Evolutionary conservation across 2,888 invertebrate species (phyloP).

Genomic region (Leptinotarsa juncta): DNA sequence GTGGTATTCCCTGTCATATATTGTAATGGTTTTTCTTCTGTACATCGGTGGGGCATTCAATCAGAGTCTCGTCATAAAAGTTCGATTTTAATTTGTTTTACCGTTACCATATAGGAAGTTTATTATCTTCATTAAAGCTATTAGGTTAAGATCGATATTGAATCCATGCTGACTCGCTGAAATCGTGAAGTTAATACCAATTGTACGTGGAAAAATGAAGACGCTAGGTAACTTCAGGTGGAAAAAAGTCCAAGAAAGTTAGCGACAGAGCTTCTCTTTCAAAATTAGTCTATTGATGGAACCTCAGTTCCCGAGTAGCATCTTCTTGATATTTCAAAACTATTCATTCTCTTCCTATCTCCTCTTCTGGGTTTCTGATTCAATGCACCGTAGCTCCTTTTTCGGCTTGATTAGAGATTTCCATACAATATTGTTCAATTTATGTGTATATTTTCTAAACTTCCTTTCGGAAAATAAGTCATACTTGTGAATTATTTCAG

Average conservation of each 20-base stretch:
- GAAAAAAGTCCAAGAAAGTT: background rate
- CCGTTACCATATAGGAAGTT: background rate
- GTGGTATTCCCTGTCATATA: conserved; percentile 36
- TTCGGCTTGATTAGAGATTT: no score
- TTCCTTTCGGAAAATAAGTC: no score
- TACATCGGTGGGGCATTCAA: background rate
- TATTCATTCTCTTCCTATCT: no score
- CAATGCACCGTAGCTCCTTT: no score
- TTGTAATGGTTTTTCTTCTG: conserved; percentile 34
- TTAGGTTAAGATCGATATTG: background rate
- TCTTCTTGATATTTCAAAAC: no score
- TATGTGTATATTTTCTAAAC: no score
- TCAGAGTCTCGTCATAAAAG: background rate
- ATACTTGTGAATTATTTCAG: no score
- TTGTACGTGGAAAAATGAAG: background rate
- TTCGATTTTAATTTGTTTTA: background rate
- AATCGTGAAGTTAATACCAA: background rate
- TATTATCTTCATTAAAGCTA: background rate
- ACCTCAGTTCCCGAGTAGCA: no score
- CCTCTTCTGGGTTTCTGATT: no score
- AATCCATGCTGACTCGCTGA: background rate
- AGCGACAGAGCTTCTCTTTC: background rate
- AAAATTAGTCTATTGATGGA: no score
- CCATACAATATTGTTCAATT: no score
- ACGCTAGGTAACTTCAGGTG: background rate